These are phyloP conservation scores for Syncerus caffer DNA, from an alignment of 2,797 vertebrate species.

Conservation along the genomic window DNA sequence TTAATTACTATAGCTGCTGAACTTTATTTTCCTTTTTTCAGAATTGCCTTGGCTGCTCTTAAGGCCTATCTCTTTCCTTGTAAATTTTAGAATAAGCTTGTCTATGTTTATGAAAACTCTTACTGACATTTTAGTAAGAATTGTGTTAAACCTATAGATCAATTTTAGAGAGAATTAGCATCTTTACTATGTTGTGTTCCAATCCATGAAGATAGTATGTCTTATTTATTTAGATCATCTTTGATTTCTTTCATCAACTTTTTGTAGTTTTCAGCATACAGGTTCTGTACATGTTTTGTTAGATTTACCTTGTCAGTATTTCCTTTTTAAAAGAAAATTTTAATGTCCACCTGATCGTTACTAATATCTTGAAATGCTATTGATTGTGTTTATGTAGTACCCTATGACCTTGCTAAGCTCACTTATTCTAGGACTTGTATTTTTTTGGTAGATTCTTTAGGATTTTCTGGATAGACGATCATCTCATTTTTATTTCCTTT, in stretches of 20 bases:
- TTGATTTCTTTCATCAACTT: not conserved
- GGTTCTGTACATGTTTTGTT: not conserved
- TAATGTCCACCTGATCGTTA: not conserved
- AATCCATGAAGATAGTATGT: not conserved
- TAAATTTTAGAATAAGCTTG: not conserved
- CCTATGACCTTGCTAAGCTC: not conserved
- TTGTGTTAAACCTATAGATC: not conserved
- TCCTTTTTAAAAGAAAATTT: not conserved
- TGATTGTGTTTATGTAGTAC: not conserved
- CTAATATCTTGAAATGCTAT: not conserved
- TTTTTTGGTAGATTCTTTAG: not conserved
- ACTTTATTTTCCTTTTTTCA: not conserved
- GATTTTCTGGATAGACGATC: not conserved
- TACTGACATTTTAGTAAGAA: not conserved
- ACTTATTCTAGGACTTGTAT: not conserved
- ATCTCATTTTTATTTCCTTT: not conserved
- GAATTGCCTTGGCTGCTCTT: not conserved
- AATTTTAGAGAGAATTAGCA: not conserved
- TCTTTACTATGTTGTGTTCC: not conserved
- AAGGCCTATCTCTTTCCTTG: not conserved
- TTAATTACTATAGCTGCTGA: not conserved
- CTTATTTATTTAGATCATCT: not conserved
- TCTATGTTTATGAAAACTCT: not conserved
- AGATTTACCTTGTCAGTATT: not conserved
- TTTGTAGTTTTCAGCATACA: not conserved